phyloP scores from a whole-genome alignment of 2,888 invertebrate genomes.

The Cheilosia variabilis region DNA sequence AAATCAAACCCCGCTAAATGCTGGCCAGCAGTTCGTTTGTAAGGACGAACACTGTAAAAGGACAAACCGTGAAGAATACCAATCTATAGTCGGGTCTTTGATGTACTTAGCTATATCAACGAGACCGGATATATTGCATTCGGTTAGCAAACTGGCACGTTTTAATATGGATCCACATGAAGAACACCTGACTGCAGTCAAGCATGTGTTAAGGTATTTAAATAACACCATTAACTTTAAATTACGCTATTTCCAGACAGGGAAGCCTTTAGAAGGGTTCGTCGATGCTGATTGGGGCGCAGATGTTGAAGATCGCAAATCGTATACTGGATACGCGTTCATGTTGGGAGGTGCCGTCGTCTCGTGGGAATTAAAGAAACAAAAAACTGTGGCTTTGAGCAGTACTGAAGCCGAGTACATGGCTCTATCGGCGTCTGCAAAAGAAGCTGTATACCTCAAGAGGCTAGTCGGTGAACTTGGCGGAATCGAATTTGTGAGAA shows the following conservation, averaged over 20 bases:
- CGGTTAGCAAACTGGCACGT: background rate
- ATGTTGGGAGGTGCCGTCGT: background rate
- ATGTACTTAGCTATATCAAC: background rate
- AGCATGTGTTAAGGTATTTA: no score
- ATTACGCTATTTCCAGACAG: no score
- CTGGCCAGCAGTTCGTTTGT: slow-evolving; percentile 48
- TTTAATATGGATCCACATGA: no score
- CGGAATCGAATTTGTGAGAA: no score
- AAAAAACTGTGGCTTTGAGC: slow-evolving; percentile 14
- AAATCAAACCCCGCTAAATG: slow-evolving; percentile 50
- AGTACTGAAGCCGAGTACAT: slow-evolving; percentile 25
- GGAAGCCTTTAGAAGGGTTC: no score
- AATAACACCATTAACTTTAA: no score
- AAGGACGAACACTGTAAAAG: slow-evolving; percentile 29
- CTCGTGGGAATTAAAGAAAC: slow-evolving; percentile 21
- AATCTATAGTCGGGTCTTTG: no score
- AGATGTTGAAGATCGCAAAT: slow-evolving; percentile 15
- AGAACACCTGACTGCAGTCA: no score
- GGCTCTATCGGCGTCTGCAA: slow-evolving; percentile 33
- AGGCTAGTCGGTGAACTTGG: no score
- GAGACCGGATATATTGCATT: background rate
- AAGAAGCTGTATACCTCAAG: slow-evolving; percentile 30
- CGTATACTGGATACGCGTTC: slow-evolving; percentile 20
- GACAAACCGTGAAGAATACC: slow-evolving; percentile 12
- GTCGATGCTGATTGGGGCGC: slow-evolving; percentile 1